Conservation (phyloP, 2,888 invertebrate species). For the Sylvicola cinctus region DNA sequence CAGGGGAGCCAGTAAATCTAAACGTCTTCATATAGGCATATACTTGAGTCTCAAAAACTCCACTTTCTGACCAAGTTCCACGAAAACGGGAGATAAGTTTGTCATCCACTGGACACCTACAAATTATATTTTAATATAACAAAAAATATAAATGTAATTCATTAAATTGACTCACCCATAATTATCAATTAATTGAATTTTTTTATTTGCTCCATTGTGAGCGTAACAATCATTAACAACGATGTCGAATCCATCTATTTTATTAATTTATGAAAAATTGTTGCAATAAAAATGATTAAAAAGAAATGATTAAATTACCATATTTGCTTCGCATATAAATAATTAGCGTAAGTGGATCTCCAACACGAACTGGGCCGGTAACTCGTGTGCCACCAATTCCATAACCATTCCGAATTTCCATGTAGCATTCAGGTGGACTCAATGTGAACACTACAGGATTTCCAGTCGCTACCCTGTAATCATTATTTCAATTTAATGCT, state of each 20-base stretch:
- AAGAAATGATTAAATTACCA: constrained; percentile 33
- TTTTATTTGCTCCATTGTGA: constrained; percentile 81
- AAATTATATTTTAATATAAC: constrained; percentile 6
- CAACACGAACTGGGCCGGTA: constrained; percentile 75
- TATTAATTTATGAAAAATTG: constrained; percentile 5
- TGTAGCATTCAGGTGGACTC: constrained; percentile 85
- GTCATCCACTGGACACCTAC: constrained; percentile 76
- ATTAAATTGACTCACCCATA: constrained; percentile 40
- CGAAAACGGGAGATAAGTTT: constrained; percentile 80
- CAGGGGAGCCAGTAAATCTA: constrained; percentile 81
- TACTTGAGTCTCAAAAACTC: constrained; percentile 81
- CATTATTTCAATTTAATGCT: constrained; percentile 11
- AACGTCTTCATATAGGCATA: constrained; percentile 85
- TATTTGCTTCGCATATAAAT: constrained; percentile 92
- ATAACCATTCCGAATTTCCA: constrained; percentile 86
- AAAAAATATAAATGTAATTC: background rate
- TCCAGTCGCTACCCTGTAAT: constrained; percentile 67
- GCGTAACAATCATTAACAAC: constrained; percentile 88
- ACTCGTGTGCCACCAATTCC: constrained; percentile 70
- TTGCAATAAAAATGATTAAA: constrained; percentile 1
- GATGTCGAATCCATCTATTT: constrained; percentile 79
- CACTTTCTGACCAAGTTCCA: constrained; percentile 81
- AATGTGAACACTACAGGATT: constrained; percentile 85
- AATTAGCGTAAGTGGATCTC: constrained; percentile 77
- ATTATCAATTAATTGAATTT: constrained; percentile 80